A percentile compares a stretch with the other conserved stretches of the same genome.
Conservation (phyloP, 1,140 invertebrate species). For the Anadara kagoshimensis region DNA sequence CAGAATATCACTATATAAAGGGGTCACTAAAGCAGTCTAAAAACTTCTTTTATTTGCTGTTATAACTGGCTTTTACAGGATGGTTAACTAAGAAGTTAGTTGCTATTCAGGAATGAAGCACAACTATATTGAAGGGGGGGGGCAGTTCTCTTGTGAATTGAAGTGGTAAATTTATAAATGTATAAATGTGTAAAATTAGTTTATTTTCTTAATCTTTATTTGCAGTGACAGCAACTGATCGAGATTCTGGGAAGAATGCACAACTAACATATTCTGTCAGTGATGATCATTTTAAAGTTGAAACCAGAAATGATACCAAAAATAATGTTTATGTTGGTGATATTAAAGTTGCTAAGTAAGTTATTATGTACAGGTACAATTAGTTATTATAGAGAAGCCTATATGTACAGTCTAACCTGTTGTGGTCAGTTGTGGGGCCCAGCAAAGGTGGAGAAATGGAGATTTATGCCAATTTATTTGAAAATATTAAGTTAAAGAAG, state of each 20-base stretch:
- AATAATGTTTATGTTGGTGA: conserved; percentile 50
- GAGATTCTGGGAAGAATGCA: conserved; percentile 60
- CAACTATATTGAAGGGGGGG: too few species aligned
- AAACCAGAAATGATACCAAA: conserved; percentile 27
- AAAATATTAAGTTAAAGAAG: too few species aligned
- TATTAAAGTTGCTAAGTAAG: conserved; percentile 60
- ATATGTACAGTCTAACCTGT: too few species aligned
- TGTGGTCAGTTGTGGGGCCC: too few species aligned
- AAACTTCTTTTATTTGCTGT: not conserved
- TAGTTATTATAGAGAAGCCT: too few species aligned
- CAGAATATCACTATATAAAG: not conserved
- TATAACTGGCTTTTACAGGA: too few species aligned
- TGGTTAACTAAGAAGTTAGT: too few species aligned
- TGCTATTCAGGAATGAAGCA: too few species aligned
- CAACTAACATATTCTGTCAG: conserved; percentile 55
- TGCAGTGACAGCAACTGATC: conserved; percentile 59
- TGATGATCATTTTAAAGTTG: conserved; percentile 52
- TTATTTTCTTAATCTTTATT: conserved; percentile 13
- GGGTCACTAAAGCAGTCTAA: not conserved
- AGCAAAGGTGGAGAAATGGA: too few species aligned
- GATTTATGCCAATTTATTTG: too few species aligned
- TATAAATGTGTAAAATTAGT: not conserved
- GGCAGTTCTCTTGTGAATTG: too few species aligned
- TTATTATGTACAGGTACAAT: not conserved
- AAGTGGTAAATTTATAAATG: too few species aligned